Evolutionary conservation across 2,888 invertebrate species (phyloP), one percentile per base, ranked within the genome.

Genomic region (Hypomecis punctinalis): DNA sequence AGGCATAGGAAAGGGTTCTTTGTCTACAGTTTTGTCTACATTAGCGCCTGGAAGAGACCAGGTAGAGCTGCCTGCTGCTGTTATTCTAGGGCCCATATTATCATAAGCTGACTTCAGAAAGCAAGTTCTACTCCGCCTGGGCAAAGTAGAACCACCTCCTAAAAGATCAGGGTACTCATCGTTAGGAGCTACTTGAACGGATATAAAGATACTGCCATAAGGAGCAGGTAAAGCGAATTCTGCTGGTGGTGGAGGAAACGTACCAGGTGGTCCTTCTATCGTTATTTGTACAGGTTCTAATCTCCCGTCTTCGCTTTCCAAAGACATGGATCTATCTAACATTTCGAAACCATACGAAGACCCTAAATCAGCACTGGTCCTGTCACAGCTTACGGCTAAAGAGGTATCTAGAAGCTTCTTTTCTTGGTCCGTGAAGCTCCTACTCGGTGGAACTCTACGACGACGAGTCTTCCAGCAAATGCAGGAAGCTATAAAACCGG

Each of bases 21-120:
- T 85, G 43, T 81, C 82, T 13, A 71, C 69, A 69, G 73, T 71
- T 71, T 79, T 84, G 68, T 88, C 86, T 68, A 71, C 79, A 73
- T 91, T 90, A 69, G 88, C 84, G 68, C 88, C 97, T 69, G 97
- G 96, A 72, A 98, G 93, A 37, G 97, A 97, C 83, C 97, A 95
- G 36, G 96, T 97, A 7, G 97, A 97, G 83, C 97, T 97, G 53
- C 98, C 98, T 69, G 97, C 97, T 42, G 97, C 97, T 8, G 97
- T 98, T 57, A 97, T 97, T 71, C 97, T 94, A 58, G 97, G 96
- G 6, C 97, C 97, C 96, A 97, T 97, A 89, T 97, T 97, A 90
- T 98, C 98, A 85, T 98, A 97, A 68, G 96, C 96, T 59, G 96
- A 95, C 82, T 94, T 94, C 57, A 94, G 83, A 81, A 90, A 94